Conservation (phyloP, 2,888 invertebrate species). For the Spodoptera picta region DNA sequence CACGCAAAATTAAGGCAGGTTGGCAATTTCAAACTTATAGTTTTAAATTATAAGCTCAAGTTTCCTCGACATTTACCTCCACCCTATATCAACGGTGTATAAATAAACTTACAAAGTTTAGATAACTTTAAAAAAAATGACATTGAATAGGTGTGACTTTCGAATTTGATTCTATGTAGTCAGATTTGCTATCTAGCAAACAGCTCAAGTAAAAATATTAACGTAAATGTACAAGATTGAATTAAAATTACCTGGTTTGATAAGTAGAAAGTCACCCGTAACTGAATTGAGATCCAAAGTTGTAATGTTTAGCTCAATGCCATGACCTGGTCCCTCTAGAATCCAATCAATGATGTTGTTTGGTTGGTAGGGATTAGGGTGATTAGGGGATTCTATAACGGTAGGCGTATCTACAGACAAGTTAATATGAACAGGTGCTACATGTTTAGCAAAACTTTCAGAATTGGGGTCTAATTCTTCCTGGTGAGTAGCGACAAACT, state of each 20-base stretch:
- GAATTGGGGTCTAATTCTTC: slow-evolving; percentile 64
- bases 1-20: too few species aligned
- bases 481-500: slow-evolving; percentile 61
- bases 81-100: background rate
- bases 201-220: too few species aligned
- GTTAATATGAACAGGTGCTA: slow-evolving; percentile 62
- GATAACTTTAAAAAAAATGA: too few species aligned
- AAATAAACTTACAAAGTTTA: too few species aligned
- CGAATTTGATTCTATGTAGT: too few species aligned
- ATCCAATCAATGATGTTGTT: slow-evolving; percentile 76
- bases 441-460: slow-evolving; percentile 54
- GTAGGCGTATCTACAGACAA: slow-evolving; percentile 66
- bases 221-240: too few species aligned
- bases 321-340: slow-evolving; percentile 75
- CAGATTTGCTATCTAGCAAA: too few species aligned
- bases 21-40: too few species aligned
- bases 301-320: slow-evolving; percentile 82
- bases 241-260: slow-evolving; percentile 77
- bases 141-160: too few species aligned
- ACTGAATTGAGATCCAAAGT: slow-evolving; percentile 75
- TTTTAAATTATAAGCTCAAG: too few species aligned
- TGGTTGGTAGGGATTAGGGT: slow-evolving; percentile 72
- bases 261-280: slow-evolving; percentile 75
- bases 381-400: slow-evolving; percentile 72
- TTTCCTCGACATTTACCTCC: too few species aligned